Conservation (phyloP, 2,113 vertebrate species). For the Brachirus orientalis region DNA sequence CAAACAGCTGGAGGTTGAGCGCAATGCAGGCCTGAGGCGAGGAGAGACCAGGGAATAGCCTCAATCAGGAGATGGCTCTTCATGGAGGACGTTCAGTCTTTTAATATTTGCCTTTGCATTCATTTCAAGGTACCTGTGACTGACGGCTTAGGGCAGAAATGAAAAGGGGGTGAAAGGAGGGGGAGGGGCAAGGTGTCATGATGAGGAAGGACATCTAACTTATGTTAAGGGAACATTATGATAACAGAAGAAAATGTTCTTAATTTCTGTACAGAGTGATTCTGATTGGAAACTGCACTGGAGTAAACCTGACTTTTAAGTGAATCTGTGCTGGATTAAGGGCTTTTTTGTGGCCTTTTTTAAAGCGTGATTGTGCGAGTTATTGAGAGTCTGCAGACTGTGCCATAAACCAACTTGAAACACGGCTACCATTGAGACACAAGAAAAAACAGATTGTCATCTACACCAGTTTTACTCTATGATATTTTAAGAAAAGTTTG, state of each 20-base stretch:
- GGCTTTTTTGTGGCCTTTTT: too few relatives aligned
- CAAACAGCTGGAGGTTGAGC: constrained; percentile 23
- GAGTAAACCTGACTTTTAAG: too few relatives aligned
- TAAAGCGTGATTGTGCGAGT: too few relatives aligned
- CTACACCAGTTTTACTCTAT: too few relatives aligned
- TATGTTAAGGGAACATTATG: constrained; percentile 1
- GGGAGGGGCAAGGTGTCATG: background rate
- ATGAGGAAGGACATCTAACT: background rate
- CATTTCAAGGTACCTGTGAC: constrained; percentile 68
- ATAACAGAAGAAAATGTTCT: background rate
- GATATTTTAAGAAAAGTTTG: too few relatives aligned
- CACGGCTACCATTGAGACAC: too few relatives aligned
- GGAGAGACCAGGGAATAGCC: constrained; percentile 55
- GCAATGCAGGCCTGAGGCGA: constrained; percentile 53
- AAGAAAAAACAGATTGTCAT: too few relatives aligned
- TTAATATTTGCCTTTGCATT: constrained; percentile 66
- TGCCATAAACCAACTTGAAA: too few relatives aligned
- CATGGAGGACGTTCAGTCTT: constrained; percentile 51
- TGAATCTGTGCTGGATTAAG: too few relatives aligned
- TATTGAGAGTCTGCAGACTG: too few relatives aligned
- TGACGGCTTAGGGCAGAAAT: constrained; percentile 37
- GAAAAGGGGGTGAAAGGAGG: constrained; percentile 22
- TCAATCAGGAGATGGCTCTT: constrained; percentile 50
- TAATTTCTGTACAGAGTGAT: background rate
- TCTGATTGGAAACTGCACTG: too few relatives aligned